Percentiles rank a stretch among this genome's conserved stretches.
These are phyloP conservation scores for Amaurobius ferox DNA, from an alignment of 2,888 invertebrate genomes.

Conservation along the genomic window DNA sequence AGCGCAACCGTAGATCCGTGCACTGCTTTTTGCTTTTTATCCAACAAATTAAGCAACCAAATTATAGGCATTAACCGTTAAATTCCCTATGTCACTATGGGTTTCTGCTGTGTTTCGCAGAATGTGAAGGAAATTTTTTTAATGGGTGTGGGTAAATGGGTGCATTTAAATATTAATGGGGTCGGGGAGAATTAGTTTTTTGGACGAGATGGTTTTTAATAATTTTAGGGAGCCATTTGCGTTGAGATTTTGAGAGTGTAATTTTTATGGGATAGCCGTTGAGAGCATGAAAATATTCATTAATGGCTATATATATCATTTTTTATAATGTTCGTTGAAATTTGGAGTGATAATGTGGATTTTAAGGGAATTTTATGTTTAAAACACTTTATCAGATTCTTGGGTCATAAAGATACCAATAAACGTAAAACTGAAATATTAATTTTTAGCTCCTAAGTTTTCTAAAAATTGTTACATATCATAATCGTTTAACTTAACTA, in stretches of 20 bases:
- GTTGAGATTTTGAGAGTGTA: not conserved
- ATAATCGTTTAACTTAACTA: too few relatives aligned
- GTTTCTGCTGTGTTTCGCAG: not conserved
- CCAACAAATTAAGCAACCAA: conserved; percentile 63
- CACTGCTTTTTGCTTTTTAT: conserved; percentile 39
- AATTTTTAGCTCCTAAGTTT: too few relatives aligned
- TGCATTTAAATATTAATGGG: conserved; percentile 1
- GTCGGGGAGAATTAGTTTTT: not conserved
- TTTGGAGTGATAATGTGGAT: too few relatives aligned
- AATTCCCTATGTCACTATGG: conserved; percentile 23
- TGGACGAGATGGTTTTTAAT: not conserved
- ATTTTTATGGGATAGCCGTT: not conserved
- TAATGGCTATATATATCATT: not conserved
- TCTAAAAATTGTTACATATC: too few relatives aligned
- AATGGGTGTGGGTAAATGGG: not conserved
- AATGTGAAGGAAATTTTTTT: not conserved
- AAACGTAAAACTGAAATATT: too few relatives aligned
- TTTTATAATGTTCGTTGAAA: not conserved
- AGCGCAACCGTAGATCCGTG: conserved; percentile 38
- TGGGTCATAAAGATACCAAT: too few relatives aligned
- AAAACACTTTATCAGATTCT: too few relatives aligned
- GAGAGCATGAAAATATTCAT: not conserved
- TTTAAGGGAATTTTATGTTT: too few relatives aligned
- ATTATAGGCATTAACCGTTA: conserved; percentile 59
- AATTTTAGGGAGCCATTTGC: not conserved